These are phyloP conservation scores for Diloba caeruleocephala DNA, from an alignment of 2,888 invertebrate genomes.

Conservation along the genomic window DNA sequence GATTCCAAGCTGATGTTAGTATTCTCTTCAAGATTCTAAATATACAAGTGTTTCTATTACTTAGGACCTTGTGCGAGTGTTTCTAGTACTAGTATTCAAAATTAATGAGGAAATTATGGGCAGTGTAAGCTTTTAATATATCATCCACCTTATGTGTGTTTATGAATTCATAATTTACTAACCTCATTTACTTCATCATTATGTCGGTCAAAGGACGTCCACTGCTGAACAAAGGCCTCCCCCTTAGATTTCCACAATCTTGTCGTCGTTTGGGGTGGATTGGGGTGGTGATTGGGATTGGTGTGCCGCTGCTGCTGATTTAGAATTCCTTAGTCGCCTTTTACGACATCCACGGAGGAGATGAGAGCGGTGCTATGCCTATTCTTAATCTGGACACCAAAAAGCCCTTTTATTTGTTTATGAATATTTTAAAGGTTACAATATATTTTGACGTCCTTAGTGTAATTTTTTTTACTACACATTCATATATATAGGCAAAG, in stretches of 20 bases:
- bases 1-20: neutral
- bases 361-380: no score
- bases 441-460: constrained; percentile 26
- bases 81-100: neutral
- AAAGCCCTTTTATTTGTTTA: constrained; percentile 3
- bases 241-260: no score
- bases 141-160: constrained; percentile 3
- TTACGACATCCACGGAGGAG: no score
- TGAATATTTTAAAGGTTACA: constrained; percentile 5
- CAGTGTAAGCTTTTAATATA: constrained; percentile 13
- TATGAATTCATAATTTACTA: constrained; percentile 22
- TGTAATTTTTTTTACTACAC: constrained; percentile 2
- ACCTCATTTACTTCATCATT: no score
- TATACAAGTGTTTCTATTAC: constrained; percentile 3
- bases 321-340: no score
- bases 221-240: no score
- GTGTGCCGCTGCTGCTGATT: no score
- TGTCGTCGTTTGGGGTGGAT: no score
- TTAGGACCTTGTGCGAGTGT: no score
- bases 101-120: constrained; percentile 9
- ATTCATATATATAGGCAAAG: constrained; percentile 5
- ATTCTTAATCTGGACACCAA: no score
- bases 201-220: no score
- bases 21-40: neutral
- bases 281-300: no score